A percentile compares a stretch with the other conserved stretches of the same genome.
Conservation (phyloP, 2,888 invertebrate genomes). For the Diadromus collaris region DNA sequence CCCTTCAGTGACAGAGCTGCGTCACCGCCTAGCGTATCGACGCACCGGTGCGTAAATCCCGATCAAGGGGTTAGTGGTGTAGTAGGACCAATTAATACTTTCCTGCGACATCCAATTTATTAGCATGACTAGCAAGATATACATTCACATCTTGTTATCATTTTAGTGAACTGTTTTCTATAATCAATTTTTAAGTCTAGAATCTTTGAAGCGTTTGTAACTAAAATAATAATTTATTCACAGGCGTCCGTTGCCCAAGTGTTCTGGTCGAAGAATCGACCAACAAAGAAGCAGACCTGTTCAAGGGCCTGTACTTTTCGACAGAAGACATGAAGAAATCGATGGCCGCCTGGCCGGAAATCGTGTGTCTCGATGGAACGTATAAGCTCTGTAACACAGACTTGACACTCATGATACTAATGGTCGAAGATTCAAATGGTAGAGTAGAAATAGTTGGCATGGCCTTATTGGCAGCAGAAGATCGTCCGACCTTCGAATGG, state of each 20-base stretch:
- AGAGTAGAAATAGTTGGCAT: conserved; percentile 12
- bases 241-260: background rate
- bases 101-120: too few species aligned
- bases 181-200: too few species aligned
- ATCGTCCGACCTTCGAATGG: conserved; percentile 9
- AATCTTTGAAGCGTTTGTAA: too few species aligned
- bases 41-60: too few species aligned
- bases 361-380: conserved; percentile 31
- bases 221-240: background rate
- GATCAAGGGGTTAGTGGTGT: too few species aligned
- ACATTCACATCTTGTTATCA: too few species aligned
- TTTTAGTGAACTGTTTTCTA: too few species aligned
- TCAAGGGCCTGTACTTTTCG: conserved; percentile 32
- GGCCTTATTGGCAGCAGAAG: conserved; percentile 11
- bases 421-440: conserved; percentile 11
- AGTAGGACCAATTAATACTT: too few species aligned
- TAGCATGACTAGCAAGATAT: too few species aligned
- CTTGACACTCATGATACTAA: conserved; percentile 13
- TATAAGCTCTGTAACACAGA: conserved; percentile 23
- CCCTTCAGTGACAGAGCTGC: too few species aligned
- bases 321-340: conserved; percentile 23
- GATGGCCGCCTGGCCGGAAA: conserved; percentile 40
- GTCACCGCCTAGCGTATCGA: too few species aligned
- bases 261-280: conserved; percentile 3
- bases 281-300: background rate